A percentile compares a stretch with the other conserved stretches of the same genome.
These are phyloP conservation scores for Zosterops pallidus DNA, from an alignment of 2,113 vertebrate species.

Conservation along the genomic window DNA sequence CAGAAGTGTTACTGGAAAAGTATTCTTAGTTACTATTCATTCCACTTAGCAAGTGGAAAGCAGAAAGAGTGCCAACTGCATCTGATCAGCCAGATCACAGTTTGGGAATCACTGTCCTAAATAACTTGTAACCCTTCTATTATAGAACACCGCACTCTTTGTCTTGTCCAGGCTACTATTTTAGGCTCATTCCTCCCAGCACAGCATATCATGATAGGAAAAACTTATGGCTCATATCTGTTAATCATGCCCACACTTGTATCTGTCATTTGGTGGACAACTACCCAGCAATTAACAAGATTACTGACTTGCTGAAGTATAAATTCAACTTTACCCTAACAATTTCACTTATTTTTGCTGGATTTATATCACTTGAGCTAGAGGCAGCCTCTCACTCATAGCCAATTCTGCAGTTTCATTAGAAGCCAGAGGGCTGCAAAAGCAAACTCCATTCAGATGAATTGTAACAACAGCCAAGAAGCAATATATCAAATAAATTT, in stretches of 20 bases:
- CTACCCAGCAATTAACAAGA: background rate
- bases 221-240: background rate
- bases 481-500: background rate
- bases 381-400: background rate
- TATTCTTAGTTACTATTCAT: slow-evolving; percentile 14
- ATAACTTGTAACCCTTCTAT: background rate
- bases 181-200: background rate
- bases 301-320: background rate
- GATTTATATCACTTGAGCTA: background rate
- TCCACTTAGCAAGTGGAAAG: background rate
- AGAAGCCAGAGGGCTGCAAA: background rate
- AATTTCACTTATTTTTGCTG: background rate
- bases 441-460: background rate
- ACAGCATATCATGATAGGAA: background rate
- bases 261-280: background rate
- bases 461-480: background rate
- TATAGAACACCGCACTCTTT: background rate
- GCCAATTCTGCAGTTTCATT: background rate
- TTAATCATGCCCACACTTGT: background rate
- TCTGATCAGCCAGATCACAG: slow-evolving; percentile 12
- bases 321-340: background rate
- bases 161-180: slow-evolving; percentile 13
- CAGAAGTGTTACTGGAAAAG: background rate
- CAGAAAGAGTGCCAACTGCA: fast-evolving
- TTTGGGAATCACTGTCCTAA: background rate